Conservation (phyloP, 2,113 vertebrate genomes). For the Chroicocephalus ridibundus region DNA sequence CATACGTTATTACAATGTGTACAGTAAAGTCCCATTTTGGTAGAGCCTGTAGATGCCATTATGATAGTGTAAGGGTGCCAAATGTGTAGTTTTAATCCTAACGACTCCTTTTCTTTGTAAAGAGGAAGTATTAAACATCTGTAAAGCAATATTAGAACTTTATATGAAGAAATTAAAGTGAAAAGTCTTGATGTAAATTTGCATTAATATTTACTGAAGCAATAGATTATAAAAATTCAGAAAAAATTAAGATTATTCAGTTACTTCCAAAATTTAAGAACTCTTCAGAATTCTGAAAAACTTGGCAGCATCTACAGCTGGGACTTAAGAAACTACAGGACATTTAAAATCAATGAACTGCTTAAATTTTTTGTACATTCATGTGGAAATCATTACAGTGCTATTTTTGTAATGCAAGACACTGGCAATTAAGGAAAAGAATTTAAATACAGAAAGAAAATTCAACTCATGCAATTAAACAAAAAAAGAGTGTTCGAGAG, state of each 20-base stretch:
- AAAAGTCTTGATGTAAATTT: background rate
- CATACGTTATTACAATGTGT: background rate
- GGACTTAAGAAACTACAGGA: background rate
- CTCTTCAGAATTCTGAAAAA: background rate
- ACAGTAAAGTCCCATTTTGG: background rate
- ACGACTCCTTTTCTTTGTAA: background rate
- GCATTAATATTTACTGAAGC: background rate
- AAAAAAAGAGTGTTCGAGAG: background rate
- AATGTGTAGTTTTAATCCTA: background rate
- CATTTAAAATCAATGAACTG: background rate
- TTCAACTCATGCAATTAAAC: constrained; percentile 8
- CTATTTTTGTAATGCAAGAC: constrained; percentile 1
- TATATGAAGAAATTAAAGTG: background rate
- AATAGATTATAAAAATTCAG: background rate
- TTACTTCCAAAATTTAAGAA: background rate
- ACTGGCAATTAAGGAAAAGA: background rate
- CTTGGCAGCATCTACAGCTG: background rate
- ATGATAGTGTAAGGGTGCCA: background rate
- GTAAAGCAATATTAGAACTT: background rate
- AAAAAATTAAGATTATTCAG: background rate
- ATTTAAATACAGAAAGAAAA: constrained; percentile 1
- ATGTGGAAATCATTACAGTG: background rate
- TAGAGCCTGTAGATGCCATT: background rate
- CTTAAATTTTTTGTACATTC: background rate
- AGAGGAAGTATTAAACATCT: background rate